phyloP scores from a whole-genome alignment of 2,888 invertebrate genomes.

The Meiosimyza decipiens region DNA sequence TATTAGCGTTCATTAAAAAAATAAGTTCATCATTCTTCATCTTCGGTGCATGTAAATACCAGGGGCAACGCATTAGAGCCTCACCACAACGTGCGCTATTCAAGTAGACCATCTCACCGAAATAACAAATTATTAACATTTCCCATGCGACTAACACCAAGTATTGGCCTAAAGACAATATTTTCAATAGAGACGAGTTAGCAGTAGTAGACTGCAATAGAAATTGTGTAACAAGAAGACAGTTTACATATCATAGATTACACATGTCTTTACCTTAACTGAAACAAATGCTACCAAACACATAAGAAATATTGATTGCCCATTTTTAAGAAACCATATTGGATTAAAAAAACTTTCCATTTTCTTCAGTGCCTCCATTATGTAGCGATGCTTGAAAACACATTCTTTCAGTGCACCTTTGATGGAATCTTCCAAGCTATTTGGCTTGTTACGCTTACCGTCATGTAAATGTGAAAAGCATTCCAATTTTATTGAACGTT shows the following conservation, averaged over 20 bases:
- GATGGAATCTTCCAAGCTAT: constrained; percentile 41
- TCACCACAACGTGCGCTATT: constrained; percentile 58
- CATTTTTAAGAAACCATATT: constrained; percentile 60
- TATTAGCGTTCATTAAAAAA: constrained; percentile 52
- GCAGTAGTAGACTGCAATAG: constrained; percentile 47
- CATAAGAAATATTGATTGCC: constrained; percentile 57
- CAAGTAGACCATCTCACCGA: constrained; percentile 53
- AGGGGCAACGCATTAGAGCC: constrained; percentile 57
- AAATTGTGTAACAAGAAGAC: not conserved
- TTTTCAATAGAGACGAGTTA: constrained; percentile 53
- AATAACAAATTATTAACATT: constrained; percentile 60
- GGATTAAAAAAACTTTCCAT: constrained; percentile 61
- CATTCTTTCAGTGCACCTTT: constrained; percentile 52
- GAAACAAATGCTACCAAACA: constrained; percentile 61
- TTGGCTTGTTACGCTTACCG: not conserved
- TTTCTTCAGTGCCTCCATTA: constrained; percentile 52
- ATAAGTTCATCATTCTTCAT: constrained; percentile 54
- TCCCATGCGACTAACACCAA: constrained; percentile 56
- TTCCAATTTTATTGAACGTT: constrained; percentile 33
- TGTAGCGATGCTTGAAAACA: constrained; percentile 58
- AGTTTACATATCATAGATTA: not conserved
- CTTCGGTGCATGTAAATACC: constrained; percentile 54
- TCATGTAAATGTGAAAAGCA: constrained; percentile 8
- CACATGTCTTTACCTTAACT: constrained; percentile 61
- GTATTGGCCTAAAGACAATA: constrained; percentile 56